Evolutionary conservation across 2,113 vertebrate species (phyloP), one percentile per base, ranked within the genome.

Genomic region (Opisthocomus hoazin): DNA sequence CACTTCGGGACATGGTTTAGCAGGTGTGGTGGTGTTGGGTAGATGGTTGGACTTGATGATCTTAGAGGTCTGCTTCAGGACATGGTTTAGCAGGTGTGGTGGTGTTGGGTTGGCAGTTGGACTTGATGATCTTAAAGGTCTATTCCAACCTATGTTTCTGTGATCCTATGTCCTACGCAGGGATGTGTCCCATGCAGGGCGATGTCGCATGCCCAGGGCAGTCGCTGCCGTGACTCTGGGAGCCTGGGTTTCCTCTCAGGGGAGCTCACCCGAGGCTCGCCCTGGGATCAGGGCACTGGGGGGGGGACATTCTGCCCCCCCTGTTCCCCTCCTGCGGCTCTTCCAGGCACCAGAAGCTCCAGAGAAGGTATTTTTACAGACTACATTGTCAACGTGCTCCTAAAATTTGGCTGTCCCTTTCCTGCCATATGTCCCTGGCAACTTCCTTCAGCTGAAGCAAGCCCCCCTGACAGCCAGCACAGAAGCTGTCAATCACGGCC

Each of bases 401-500:
- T 96, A 45, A 85, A 96, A 97, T 97, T 97, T 97, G 95, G 96
- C 94, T 96, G 74, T 86, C 85, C 94, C 95, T 96, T 63, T 93
- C 34, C 94, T 96, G 92, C 96, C 95, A 96, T 97, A 96, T 97
- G 96, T 94, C 92, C 88, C 88, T 96, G 96, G 94, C 96, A 97
- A 78, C 75, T 93, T 83, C 90, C 89, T 95, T 93, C 45, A 54
- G 96, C 89, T 96, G 93, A 94, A 96, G 96, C 81, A n/a, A 96
- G 90, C 87, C 95, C 95, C 94, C 94, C 95, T 97, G 94, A 94
- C 95, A 97, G 96, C 95, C 96, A 94, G 96, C 96, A 91, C 93
- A 96, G 94, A 96, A 96, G 61, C 91, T 93, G 94, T 96, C 96
- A 97, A 96, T 96, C 96, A 94, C 24, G 4, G 68, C 96, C 94